Conservation (phyloP, 2,888 invertebrate species). For the Limnephilus rhombicus region DNA sequence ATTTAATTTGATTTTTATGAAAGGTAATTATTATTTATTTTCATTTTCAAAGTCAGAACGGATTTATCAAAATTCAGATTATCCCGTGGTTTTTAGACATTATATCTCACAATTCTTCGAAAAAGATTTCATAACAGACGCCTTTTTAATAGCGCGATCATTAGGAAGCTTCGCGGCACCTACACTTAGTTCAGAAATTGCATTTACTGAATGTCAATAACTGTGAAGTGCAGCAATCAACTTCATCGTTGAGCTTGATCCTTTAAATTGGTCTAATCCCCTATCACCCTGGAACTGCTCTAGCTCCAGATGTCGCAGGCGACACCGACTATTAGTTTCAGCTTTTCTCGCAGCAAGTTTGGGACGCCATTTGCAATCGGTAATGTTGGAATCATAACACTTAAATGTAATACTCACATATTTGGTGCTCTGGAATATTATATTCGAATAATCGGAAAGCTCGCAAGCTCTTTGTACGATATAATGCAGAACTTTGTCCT, state of each 20-base stretch:
- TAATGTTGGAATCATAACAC: not conserved
- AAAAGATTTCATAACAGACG: too few relatives aligned
- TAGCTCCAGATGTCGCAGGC: constrained; percentile 8
- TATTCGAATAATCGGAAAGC: not conserved
- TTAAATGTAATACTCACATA: constrained; percentile 11
- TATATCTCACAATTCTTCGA: too few relatives aligned
- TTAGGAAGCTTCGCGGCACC: too few relatives aligned
- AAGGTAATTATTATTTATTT: too few relatives aligned
- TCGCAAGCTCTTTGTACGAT: not conserved
- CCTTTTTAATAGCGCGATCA: too few relatives aligned
- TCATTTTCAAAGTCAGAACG: too few relatives aligned
- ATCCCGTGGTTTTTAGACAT: too few relatives aligned
- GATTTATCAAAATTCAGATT: too few relatives aligned
- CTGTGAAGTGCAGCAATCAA: not conserved
- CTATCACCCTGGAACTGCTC: not conserved
- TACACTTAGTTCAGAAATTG: not conserved
- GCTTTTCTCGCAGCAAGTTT: not conserved
- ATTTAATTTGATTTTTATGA: too few relatives aligned
- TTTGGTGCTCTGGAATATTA: not conserved
- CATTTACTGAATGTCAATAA: not conserved
- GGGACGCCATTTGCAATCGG: constrained; percentile 6
- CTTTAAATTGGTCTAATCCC: not conserved
- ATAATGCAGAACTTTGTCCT: not conserved
- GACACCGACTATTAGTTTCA: constrained; percentile 17
- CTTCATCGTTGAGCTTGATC: not conserved